These are phyloP conservation scores for Harpagifer antarcticus DNA, from an alignment of 2,797 vertebrate genomes.

Conservation along the genomic window DNA sequence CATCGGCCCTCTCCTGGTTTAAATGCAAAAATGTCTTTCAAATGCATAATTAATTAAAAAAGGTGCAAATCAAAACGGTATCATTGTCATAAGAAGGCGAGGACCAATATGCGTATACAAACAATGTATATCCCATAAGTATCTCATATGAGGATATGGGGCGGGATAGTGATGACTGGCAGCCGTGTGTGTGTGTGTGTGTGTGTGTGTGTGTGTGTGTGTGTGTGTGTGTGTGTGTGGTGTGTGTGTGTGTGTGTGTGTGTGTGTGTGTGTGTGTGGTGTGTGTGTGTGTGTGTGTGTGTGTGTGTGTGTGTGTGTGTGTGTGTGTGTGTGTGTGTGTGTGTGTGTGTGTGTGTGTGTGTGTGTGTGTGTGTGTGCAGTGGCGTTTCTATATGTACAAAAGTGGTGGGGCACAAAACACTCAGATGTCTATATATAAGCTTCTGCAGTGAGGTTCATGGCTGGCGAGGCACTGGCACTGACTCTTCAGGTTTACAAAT, in stretches of 20 bases:
- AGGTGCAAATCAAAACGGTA: constrained; percentile 4
- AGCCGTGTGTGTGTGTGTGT: not conserved
- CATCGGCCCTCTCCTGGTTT: constrained; percentile 2
- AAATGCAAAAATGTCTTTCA: not conserved
- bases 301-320: not conserved
- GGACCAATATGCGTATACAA: not conserved
- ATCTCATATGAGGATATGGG: constrained; percentile 7
- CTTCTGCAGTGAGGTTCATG: too few relatives aligned
- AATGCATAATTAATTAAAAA: constrained; percentile 23
- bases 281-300: not conserved
- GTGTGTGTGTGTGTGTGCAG: constrained; percentile 1
- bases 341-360: not conserved
- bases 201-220: not conserved
- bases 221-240: not conserved
- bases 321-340: not conserved
- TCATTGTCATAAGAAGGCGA: not conserved
- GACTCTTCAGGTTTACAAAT: too few relatives aligned
- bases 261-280: not conserved
- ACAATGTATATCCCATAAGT: not conserved
- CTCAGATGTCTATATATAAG: too few relatives aligned
- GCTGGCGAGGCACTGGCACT: too few relatives aligned
- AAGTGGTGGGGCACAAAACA: too few relatives aligned
- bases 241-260: not conserved
- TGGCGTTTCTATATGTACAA: too few relatives aligned
- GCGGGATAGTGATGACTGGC: constrained; percentile 30